phyloP scores from a whole-genome alignment of 53 echinoderm and acorn worm genomes.

The Holothuria leucospilota region DNA sequence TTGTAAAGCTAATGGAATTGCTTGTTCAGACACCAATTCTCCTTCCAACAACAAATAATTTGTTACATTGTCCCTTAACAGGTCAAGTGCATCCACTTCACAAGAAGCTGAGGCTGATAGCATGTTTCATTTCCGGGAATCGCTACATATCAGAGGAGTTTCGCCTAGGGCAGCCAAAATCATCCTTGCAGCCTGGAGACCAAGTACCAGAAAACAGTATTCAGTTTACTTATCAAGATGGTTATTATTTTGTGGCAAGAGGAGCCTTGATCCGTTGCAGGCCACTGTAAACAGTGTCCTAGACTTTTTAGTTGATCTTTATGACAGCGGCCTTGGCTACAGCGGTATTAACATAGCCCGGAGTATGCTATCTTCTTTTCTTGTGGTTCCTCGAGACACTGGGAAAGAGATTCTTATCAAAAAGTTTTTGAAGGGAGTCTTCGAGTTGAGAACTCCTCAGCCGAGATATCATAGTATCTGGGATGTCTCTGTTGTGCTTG shows the following conservation, averaged over 20 bases:
- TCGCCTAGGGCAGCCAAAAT: conserved; percentile 10
- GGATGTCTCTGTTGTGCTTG: conserved; percentile 31
- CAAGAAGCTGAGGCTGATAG: conserved; percentile 23
- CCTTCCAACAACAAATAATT: too few relatives aligned
- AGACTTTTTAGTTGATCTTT: conserved; percentile 17
- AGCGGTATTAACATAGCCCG: conserved; percentile 47
- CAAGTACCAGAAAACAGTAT: conserved; percentile 23
- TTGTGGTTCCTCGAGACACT: not conserved
- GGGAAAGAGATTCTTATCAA: not conserved
- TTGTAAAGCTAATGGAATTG: conserved; percentile 39
- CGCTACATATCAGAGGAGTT: not conserved
- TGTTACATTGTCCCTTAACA: too few relatives aligned
- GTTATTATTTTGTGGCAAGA: conserved; percentile 21
- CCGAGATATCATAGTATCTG: too few relatives aligned
- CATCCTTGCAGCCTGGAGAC: conserved; percentile 21
- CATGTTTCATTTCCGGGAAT: conserved; percentile 17
- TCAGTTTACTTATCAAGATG: conserved; percentile 21
- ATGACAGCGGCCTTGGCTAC: not conserved
- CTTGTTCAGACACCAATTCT: not conserved
- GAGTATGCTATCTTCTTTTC: too few relatives aligned
- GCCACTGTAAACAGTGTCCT: not conserved
- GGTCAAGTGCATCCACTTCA: conserved; percentile 9
- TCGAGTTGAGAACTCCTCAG: too few relatives aligned
- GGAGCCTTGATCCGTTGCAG: conserved; percentile 2
- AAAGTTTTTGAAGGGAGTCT: not conserved